phyloP scores from a whole-genome alignment of 2,888 invertebrate species.

The Thymelicus sylvestris region DNA sequence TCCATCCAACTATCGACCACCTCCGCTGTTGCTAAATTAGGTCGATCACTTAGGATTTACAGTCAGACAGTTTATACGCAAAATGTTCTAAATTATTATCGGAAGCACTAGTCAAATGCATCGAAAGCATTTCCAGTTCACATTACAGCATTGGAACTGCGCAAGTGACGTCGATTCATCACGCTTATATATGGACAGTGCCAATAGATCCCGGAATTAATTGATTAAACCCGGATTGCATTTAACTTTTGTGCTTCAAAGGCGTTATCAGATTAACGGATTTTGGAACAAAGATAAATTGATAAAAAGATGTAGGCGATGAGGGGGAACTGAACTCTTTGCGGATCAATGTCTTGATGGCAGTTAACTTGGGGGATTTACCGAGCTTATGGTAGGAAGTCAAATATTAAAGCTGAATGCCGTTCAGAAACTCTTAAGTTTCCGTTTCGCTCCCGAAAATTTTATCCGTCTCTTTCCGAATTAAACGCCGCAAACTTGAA shows the following conservation, averaged over 20 bases:
- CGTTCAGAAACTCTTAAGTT: constrained; percentile 1
- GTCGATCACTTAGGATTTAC: too few relatives aligned
- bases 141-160: not conserved
- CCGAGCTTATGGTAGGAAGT: not conserved
- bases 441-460: not conserved
- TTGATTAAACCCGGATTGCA: constrained; percentile 28
- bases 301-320: constrained; percentile 16
- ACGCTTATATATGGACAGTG: constrained; percentile 15
- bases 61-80: too few relatives aligned
- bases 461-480: not conserved
- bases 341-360: constrained; percentile 3
- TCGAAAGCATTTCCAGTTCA: constrained; percentile 4
- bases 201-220: constrained; percentile 24
- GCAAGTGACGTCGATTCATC: constrained; percentile 18
- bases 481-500: not conserved
- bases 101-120: not conserved
- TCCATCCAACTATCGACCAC: too few relatives aligned
- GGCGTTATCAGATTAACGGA: constrained; percentile 29
- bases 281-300: constrained; percentile 18
- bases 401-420: constrained; percentile 1
- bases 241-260: constrained; percentile 29
- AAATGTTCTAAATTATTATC: not conserved
- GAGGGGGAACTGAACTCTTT: not conserved
- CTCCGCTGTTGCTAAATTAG: too few relatives aligned
- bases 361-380: constrained; percentile 7